A percentile compares a stretch with the other conserved stretches of the same genome.
phyloP scores from a whole-genome alignment of 2,888 invertebrate species.

The Pristionchus entomophagus region DNA sequence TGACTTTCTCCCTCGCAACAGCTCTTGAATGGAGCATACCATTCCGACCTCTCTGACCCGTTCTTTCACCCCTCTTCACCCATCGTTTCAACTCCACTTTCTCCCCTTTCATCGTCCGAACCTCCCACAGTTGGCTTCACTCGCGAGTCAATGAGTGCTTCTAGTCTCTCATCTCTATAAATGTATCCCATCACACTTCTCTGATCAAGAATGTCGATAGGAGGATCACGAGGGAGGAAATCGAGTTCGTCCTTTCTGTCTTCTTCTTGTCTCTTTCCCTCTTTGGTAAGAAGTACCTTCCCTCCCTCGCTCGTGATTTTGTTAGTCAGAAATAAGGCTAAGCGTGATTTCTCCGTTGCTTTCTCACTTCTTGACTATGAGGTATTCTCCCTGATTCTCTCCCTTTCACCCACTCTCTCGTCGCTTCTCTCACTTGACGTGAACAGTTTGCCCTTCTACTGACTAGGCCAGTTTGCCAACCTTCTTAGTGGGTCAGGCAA shows the following conservation, averaged over 20 bases:
- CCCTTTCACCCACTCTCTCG: not conserved
- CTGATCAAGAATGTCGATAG: not conserved
- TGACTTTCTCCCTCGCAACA: not conserved
- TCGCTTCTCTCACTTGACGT: not conserved
- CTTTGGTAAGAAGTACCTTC: not conserved
- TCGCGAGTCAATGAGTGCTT: not conserved
- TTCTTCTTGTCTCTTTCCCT: not conserved
- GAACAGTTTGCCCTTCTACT: constrained; percentile 17
- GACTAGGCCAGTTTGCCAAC: constrained; percentile 4
- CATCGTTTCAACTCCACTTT: not conserved
- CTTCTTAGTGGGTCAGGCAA: not conserved
- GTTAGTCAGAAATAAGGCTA: not conserved
- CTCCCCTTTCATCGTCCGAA: not conserved
- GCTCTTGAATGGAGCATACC: not conserved
- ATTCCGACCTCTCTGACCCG: not conserved
- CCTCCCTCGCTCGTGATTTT: not conserved
- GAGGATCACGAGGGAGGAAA: not conserved
- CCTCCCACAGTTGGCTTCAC: not conserved
- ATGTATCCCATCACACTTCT: not conserved
- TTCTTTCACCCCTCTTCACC: not conserved
- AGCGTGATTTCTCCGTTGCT: not conserved
- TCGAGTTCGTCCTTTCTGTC: not conserved
- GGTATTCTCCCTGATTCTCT: not conserved
- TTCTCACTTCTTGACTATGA: not conserved
- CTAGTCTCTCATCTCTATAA: not conserved